Base-by-base conservation (phyloP, 2,113 vertebrate species). In the Gallinago media region DNA sequence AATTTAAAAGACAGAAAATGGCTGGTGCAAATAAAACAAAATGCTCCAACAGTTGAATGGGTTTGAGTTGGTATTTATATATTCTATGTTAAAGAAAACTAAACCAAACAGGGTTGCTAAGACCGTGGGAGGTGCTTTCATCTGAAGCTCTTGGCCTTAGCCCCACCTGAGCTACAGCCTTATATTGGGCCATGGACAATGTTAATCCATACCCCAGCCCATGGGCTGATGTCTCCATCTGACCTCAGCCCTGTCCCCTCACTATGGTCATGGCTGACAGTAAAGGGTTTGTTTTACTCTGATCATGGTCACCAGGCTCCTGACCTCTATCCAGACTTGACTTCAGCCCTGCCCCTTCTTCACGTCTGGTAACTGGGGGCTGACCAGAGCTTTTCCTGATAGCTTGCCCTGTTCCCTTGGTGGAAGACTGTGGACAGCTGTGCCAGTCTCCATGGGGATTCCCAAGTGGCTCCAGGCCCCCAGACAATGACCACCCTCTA, bases 41-140 rank as follows among this genome's bases (percentile, higher is more conserved):
- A 34, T 1, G 1, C 15, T 73, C 62, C n/a, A 62, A 36, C 12
- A 52, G 27, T 11, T 71, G n/a, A 83, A 31, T 0, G 1, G 3
- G 32, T 75, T 67, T 27, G 15, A 27, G 16, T 14, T 40, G 23
- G 31, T 61, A 26, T 8, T 68, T 58, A 16, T 36, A 34, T 54
- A 6, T 44, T 86, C 12, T 71, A 14, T 36, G 31, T 32, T 54
- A 56, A 34, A 66, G 81, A 75, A 44, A 47, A 20, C 2, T 17
- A 26, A 44, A n/a, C 10, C 7, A 32, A 49, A 27, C 21, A 79
- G 17, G 47, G 31, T 44, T 44, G 27, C 31, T 56, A 62, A 56
- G 15, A 21, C 31, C 2, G 0, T 12, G 11, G 20, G 6, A 76
- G 13, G 2, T 18, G 4, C 73, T 36, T 63, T 36, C 31, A 32